phyloP scores from a whole-genome alignment of 2,888 invertebrate species.

The Cecidostiba fungosa region DNA sequence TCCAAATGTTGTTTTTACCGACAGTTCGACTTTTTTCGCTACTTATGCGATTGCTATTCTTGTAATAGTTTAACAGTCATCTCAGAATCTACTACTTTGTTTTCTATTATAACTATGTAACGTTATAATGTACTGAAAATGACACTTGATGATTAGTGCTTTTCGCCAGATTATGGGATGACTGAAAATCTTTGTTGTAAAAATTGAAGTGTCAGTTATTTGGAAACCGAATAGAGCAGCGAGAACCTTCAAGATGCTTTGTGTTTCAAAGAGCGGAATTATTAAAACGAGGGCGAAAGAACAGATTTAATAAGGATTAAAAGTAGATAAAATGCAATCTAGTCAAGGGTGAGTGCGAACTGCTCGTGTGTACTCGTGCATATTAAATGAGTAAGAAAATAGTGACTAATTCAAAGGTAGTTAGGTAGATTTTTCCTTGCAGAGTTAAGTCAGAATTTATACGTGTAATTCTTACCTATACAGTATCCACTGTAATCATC shows the following conservation, averaged over 20 bases:
- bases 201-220: slow-evolving; percentile 52
- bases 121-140: not conserved
- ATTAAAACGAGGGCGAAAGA: slow-evolving; percentile 46
- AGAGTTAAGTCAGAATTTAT: slow-evolving; percentile 62
- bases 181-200: slow-evolving; percentile 57
- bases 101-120: slow-evolving; percentile 35
- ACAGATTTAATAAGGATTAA: slow-evolving; percentile 21
- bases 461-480: slow-evolving; percentile 63
- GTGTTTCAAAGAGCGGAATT: slow-evolving; percentile 46
- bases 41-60: slow-evolving; percentile 30
- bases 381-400: slow-evolving; percentile 63
- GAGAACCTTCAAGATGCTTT: slow-evolving; percentile 39
- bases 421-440: slow-evolving; percentile 65
- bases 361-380: slow-evolving; percentile 64
- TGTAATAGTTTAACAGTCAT: slow-evolving; percentile 53
- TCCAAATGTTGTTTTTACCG: slow-evolving; percentile 60
- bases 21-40: slow-evolving; percentile 52
- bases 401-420: slow-evolving; percentile 65
- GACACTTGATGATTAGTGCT: slow-evolving; percentile 26
- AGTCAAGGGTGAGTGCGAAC: slow-evolving; percentile 73
- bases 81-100: slow-evolving; percentile 43
- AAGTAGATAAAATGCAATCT: slow-evolving; percentile 76
- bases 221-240: slow-evolving; percentile 25
- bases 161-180: slow-evolving; percentile 44
- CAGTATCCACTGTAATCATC: slow-evolving; percentile 63